These are phyloP conservation scores for Hyperoplus immaculatus DNA, from an alignment of 2,797 vertebrate genomes.

Conservation along the genomic window DNA sequence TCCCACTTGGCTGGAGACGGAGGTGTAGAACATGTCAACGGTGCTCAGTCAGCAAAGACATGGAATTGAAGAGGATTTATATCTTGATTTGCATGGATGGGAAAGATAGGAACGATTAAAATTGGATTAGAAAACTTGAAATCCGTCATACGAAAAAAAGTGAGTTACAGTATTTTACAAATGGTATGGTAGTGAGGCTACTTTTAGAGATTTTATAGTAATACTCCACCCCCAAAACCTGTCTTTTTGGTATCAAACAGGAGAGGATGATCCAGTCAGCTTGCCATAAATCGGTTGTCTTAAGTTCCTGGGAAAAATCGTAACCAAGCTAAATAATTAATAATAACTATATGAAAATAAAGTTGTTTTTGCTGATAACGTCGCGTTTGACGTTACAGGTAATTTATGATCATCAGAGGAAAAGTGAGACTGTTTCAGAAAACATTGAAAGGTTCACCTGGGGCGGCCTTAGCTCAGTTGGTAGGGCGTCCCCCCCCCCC, in stretches of 20 bases:
- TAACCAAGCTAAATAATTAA: no score
- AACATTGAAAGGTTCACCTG: no score
- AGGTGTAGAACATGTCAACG: constrained; percentile 75
- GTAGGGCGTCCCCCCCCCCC: no score
- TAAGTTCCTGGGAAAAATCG: no score
- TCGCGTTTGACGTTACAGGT: no score
- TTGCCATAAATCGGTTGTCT: no score
- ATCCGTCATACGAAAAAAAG: background rate
- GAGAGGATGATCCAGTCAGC: no score
- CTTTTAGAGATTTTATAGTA: background rate
- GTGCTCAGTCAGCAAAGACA: constrained; percentile 51
- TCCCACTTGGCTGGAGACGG: constrained; percentile 73
- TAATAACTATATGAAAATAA: no score
- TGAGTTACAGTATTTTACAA: background rate
- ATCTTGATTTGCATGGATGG: constrained; percentile 31
- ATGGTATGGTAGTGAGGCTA: background rate
- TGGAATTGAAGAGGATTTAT: constrained; percentile 38
- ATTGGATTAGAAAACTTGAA: constrained; percentile 12
- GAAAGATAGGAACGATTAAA: constrained; percentile 11
- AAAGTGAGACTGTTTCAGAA: no score
- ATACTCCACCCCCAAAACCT: background rate
- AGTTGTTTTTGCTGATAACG: no score
- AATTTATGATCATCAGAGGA: no score
- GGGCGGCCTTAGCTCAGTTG: no score
- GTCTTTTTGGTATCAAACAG: background rate